Evolutionary conservation across 1,140 invertebrate genomes (phyloP).

Genomic region (Megalopta genalis): DNA sequence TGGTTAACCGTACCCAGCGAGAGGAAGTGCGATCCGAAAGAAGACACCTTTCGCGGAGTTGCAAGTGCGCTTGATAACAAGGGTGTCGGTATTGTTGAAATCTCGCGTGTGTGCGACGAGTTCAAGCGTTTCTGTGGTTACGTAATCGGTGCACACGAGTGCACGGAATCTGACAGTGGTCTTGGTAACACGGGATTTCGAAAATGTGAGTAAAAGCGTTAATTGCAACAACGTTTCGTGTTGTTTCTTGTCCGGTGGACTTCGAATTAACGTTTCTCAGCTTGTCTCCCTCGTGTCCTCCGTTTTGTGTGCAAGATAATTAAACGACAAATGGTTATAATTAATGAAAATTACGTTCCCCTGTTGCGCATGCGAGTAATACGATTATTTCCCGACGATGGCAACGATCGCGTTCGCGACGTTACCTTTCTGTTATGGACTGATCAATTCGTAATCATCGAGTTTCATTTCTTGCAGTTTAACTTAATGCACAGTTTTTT

Average conservation of each 20-base stretch:
- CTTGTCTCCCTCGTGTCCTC: not conserved
- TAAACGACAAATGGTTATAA: not conserved
- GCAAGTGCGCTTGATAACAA: constrained; percentile 10
- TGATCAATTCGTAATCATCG: not conserved
- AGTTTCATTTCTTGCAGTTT: not conserved
- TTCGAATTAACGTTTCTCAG: constrained; percentile 9
- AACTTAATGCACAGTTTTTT: too few relatives aligned
- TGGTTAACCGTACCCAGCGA: not conserved
- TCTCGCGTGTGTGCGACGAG: not conserved
- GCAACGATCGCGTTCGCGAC: too few relatives aligned
- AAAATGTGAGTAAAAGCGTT: constrained; percentile 52
- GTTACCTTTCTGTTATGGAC: not conserved
- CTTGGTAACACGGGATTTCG: constrained; percentile 12
- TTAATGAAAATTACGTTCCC: not conserved
- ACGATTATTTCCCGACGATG: not conserved
- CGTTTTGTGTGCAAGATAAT: not conserved
- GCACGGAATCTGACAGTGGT: constrained; percentile 12
- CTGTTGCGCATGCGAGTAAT: not conserved
- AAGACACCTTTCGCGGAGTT: not conserved
- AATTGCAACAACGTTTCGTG: constrained; percentile 37
- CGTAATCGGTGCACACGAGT: not conserved
- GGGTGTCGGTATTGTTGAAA: constrained; percentile 3
- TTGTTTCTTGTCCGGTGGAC: constrained; percentile 18
- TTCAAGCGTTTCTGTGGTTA: not conserved
- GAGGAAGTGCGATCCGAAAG: not conserved